Percentiles rank a stretch among this genome's conserved stretches.
Conservation (phyloP, 2,888 invertebrate genomes). For the Cyaniris semiargus region DNA sequence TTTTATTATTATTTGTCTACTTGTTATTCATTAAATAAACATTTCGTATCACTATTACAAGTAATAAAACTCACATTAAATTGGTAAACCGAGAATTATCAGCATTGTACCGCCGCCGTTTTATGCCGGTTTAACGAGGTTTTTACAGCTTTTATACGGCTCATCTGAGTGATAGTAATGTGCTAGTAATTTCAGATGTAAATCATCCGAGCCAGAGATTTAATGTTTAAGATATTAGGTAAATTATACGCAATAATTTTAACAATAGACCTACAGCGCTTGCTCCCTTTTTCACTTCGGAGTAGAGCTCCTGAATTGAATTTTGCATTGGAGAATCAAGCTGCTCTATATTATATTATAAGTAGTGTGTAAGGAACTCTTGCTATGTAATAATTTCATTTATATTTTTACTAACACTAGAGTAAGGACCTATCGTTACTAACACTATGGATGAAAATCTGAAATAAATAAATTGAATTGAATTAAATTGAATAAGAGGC, state of each 20-base stretch:
- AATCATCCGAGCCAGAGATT: neutral
- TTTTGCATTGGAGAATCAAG: too few relatives aligned
- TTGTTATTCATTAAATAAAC: neutral
- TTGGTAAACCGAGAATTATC: neutral
- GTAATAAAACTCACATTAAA: slow-evolving; percentile 14
- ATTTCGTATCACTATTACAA: slow-evolving; percentile 9
- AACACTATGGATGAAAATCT: too few relatives aligned
- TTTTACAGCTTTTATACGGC: slow-evolving; percentile 4
- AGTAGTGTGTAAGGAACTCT: too few relatives aligned
- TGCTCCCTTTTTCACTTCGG: too few relatives aligned
- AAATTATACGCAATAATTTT: neutral
- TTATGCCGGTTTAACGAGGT: neutral
- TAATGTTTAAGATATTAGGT: neutral
- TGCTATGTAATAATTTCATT: too few relatives aligned
- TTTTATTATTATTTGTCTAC: neutral
- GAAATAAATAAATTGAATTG: too few relatives aligned
- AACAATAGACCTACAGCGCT: neutral
- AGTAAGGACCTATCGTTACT: too few relatives aligned
- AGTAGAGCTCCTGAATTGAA: neutral
- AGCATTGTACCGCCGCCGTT: neutral
- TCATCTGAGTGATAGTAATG: neutral
- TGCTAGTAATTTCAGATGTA: neutral
- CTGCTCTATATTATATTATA: too few relatives aligned
- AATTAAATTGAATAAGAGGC: too few relatives aligned
- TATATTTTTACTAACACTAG: too few relatives aligned